Conservation (phyloP, 2,113 vertebrate genomes). For the Menura novaehollandiae region DNA sequence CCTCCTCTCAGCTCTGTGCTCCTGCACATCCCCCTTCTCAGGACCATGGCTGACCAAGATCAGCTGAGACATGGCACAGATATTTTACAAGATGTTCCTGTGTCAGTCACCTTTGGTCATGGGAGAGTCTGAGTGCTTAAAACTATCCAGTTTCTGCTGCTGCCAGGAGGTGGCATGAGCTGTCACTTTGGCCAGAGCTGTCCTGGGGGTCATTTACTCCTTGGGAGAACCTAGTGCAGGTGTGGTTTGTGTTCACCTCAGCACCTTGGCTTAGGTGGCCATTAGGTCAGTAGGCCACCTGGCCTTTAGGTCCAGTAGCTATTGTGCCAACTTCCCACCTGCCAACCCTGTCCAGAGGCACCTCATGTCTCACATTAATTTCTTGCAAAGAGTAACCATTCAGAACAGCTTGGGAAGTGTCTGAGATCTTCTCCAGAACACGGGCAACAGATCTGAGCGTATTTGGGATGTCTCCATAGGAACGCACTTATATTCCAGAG, state of each 20-base stretch:
- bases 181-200: neutral
- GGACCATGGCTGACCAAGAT: neutral
- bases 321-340: neutral
- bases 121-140: neutral
- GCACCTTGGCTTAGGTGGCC: neutral
- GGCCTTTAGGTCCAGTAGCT: neutral
- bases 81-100: neutral
- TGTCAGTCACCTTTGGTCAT: fast-evolving
- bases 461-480: constrained; percentile 66
- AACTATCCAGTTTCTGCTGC: neutral
- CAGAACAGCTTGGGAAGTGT: neutral
- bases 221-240: neutral
- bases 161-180: neutral
- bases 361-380: neutral
- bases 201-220: neutral
- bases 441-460: neutral
- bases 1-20: neutral
- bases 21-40: neutral
- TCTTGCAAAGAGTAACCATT: neutral
- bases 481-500: constrained; percentile 80
- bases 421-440: neutral
- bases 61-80: neutral
- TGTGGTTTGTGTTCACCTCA: neutral
- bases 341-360: neutral
- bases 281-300: too few species aligned